Evolutionary conservation across 2,797 vertebrate genomes (phyloP).

Genomic region (Psittacula derbiana): DNA sequence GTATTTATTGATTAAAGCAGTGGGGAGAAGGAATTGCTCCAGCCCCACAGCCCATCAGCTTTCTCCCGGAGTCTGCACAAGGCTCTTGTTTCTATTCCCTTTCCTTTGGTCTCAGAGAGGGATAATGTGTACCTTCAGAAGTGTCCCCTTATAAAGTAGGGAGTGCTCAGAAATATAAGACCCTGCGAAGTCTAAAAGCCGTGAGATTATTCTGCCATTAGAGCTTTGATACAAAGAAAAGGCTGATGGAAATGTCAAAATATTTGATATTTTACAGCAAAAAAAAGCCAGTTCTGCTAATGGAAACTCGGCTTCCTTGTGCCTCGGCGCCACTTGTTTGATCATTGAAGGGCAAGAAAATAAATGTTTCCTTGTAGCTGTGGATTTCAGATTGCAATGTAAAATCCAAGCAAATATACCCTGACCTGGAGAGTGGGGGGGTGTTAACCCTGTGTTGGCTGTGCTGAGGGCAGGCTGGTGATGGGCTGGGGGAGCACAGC

Average conservation of each 20-base stretch:
- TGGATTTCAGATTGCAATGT: constrained; percentile 48
- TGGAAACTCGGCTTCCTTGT: constrained; percentile 37
- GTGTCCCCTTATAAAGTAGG: constrained; percentile 15
- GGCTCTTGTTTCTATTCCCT: neutral
- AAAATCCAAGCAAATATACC: constrained; percentile 34
- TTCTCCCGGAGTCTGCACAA: neutral
- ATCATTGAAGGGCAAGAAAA: constrained; percentile 68
- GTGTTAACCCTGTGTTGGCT: neutral
- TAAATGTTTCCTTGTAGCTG: constrained; percentile 58
- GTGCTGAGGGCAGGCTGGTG: neutral
- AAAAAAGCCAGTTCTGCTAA: constrained; percentile 55
- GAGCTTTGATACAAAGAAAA: constrained; percentile 60
- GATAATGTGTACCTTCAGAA: neutral
- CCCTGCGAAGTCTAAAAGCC: constrained; percentile 51
- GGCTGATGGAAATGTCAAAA: constrained; percentile 70
- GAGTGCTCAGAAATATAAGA: neutral
- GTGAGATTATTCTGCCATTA: constrained; percentile 57
- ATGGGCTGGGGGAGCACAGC: neutral
- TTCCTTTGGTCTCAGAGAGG: neutral
- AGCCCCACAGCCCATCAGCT: neutral
- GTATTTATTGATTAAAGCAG: neutral
- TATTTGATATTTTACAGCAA: constrained; percentile 69
- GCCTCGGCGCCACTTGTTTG: constrained; percentile 51
- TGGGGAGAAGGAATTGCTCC: neutral
- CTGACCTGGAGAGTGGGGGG: neutral